Evolutionary conservation across 2,797 vertebrate species (phyloP).

Genomic region (Semotilus atromaculatus): DNA sequence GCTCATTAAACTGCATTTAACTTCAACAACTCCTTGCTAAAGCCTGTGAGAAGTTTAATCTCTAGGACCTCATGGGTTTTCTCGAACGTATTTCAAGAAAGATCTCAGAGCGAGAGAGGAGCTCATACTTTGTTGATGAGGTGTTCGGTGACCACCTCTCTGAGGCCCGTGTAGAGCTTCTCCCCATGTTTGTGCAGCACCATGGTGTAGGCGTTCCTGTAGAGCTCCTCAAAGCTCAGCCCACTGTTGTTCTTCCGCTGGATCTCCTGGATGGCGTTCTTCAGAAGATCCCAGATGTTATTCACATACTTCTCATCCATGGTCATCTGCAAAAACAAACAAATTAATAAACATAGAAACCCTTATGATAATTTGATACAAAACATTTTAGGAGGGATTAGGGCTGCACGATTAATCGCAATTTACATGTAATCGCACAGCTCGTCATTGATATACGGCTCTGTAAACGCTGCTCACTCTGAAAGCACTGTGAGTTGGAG

Average conservation of each 20-base stretch:
- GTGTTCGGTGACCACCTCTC: conserved; percentile 98
- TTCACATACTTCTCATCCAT: conserved; percentile 99
- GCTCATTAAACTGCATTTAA: conserved; percentile 5
- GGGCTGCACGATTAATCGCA: too few relatives aligned
- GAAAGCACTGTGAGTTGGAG: too few relatives aligned
- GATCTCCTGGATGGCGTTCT: conserved; percentile 99
- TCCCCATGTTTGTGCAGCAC: conserved; percentile 99
- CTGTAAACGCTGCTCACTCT: too few relatives aligned
- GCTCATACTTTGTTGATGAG: conserved; percentile 95
- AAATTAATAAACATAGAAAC: neutral
- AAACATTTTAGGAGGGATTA: neutral
- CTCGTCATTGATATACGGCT: too few relatives aligned
- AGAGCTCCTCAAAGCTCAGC: conserved; percentile 98
- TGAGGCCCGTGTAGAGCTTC: conserved; percentile 96
- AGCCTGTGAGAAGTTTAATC: neutral
- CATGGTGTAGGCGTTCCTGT: conserved; percentile 99
- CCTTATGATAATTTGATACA: neutral
- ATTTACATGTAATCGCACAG: too few relatives aligned
- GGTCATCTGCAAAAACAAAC: conserved; percentile 85
- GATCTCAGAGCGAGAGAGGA: neutral
- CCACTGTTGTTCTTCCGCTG: conserved; percentile 99
- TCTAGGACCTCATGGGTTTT: neutral
- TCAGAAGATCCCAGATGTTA: conserved; percentile 99
- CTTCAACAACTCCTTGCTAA: neutral
- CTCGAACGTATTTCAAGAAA: neutral